Conservation (phyloP, 2,888 invertebrate genomes). For the Malthinus seriepunctatus region DNA sequence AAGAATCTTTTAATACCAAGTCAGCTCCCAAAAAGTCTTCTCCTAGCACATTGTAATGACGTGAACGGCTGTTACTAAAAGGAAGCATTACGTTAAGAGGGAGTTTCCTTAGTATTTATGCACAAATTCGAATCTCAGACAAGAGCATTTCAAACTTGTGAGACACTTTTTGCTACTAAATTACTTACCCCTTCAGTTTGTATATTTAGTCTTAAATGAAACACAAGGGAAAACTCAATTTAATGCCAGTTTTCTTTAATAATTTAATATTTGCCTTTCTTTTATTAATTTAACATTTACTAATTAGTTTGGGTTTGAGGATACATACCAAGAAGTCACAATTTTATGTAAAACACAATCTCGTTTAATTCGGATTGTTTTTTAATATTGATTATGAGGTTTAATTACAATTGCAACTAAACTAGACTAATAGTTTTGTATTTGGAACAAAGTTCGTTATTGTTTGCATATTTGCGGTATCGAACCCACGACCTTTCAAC, state of each 20-base stretch:
- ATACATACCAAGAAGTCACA: too few relatives aligned
- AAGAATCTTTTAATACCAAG: conserved; percentile 19
- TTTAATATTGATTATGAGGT: too few relatives aligned
- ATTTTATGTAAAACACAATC: too few relatives aligned
- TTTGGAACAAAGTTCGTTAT: too few relatives aligned
- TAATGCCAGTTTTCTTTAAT: conserved; percentile 9
- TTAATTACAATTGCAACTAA: too few relatives aligned
- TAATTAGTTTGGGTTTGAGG: too few relatives aligned
- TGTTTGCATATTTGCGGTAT: too few relatives aligned
- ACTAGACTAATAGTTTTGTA: too few relatives aligned
- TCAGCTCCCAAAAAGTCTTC: conserved; percentile 15
- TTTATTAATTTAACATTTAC: neutral
- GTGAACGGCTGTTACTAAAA: conserved; percentile 19
- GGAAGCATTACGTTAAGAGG: conserved; percentile 21
- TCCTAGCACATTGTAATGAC: conserved; percentile 27
- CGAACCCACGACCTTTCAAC: too few relatives aligned
- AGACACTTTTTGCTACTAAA: conserved; percentile 24
- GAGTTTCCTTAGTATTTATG: conserved; percentile 26
- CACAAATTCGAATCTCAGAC: conserved; percentile 27
- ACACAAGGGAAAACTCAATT: conserved; percentile 21
- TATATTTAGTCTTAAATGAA: conserved; percentile 26
- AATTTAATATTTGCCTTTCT: conserved; percentile 3
- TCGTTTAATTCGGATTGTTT: too few relatives aligned
- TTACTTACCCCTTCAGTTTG: conserved; percentile 18
- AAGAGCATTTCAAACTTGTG: conserved; percentile 21